phyloP scores from a whole-genome alignment of 2,888 invertebrate genomes.

The Ethmia dodecea region DNA sequence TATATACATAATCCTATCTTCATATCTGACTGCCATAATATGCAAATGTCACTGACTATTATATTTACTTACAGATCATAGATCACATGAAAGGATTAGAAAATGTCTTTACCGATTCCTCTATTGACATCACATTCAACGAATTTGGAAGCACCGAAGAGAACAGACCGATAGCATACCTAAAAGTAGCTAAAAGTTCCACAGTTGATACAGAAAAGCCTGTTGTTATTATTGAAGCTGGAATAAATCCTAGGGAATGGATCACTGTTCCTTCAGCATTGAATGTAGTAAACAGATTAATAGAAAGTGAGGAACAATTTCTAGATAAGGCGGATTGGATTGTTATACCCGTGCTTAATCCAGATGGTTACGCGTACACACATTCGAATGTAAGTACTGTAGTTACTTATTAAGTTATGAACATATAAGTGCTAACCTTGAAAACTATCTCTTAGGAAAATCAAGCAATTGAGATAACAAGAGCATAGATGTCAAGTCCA shows the following conservation, averaged over 20 bases:
- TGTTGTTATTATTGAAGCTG: conserved; percentile 77
- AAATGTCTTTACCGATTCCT: conserved; percentile 26
- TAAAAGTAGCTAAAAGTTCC: conserved; percentile 61
- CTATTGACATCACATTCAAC: conserved; percentile 31
- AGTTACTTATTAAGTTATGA: too few relatives aligned
- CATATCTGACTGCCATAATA: too few relatives aligned
- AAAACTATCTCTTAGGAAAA: too few relatives aligned
- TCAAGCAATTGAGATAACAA: too few relatives aligned
- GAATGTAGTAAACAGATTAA: conserved; percentile 78
- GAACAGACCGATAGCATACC: conserved; percentile 45
- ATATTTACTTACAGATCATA: conserved; percentile 53
- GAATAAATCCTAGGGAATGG: conserved; percentile 84
- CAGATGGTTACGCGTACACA: conserved; percentile 85
- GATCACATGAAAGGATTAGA: conserved; percentile 33
- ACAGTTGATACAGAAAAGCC: conserved; percentile 48
- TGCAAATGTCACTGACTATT: too few relatives aligned
- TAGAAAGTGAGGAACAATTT: conserved; percentile 57
- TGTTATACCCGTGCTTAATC: conserved; percentile 83
- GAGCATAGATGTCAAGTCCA: too few relatives aligned
- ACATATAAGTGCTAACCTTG: too few relatives aligned
- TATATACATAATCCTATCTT: too few relatives aligned
- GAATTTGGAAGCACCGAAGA: conserved; percentile 42
- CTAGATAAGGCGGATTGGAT: conserved; percentile 80
- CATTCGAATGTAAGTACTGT: conserved; percentile 70
- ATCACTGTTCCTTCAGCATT: conserved; percentile 81